These are phyloP conservation scores for Rhinolophus ferrumequinum DNA, from an alignment of 2,113 vertebrate genomes.

Conservation along the genomic window DNA sequence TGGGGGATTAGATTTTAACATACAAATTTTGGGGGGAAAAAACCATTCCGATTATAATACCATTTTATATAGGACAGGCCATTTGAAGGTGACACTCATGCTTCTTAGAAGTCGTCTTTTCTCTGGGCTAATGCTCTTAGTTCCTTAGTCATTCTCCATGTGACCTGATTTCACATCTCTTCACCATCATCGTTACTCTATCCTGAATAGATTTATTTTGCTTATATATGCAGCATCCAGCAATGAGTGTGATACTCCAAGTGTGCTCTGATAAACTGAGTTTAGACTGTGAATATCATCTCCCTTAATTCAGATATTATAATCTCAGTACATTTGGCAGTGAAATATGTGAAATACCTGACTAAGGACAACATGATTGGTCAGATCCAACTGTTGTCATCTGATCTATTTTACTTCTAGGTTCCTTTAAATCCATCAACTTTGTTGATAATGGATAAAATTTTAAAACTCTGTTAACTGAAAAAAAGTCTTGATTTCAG, in stretches of 20 bases:
- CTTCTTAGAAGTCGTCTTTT: neutral
- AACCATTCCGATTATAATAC: neutral
- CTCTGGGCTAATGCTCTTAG: neutral
- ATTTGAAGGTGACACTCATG: neutral
- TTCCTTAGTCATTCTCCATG: neutral
- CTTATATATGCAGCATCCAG: neutral
- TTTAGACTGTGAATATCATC: no score
- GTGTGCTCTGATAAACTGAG: neutral
- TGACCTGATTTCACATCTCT: neutral
- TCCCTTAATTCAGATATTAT: neutral
- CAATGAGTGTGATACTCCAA: no score
- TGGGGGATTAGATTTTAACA: neutral
- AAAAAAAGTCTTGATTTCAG: neutral
- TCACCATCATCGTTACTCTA: neutral
- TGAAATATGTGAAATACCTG: neutral
- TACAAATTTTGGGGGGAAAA: neutral
- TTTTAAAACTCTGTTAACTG: neutral
- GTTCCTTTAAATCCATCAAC: neutral
- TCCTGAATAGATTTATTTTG: neutral
- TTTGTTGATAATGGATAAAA: neutral
- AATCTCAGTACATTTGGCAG: neutral
- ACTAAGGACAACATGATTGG: fast-evolving
- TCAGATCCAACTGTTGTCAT: neutral
- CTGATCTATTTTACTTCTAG: neutral
- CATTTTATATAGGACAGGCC: fast-evolving